A percentile compares a stretch with the other conserved stretches of the same genome.
Conservation (phyloP, 2,888 invertebrate genomes). For the Orchestes rusci region DNA sequence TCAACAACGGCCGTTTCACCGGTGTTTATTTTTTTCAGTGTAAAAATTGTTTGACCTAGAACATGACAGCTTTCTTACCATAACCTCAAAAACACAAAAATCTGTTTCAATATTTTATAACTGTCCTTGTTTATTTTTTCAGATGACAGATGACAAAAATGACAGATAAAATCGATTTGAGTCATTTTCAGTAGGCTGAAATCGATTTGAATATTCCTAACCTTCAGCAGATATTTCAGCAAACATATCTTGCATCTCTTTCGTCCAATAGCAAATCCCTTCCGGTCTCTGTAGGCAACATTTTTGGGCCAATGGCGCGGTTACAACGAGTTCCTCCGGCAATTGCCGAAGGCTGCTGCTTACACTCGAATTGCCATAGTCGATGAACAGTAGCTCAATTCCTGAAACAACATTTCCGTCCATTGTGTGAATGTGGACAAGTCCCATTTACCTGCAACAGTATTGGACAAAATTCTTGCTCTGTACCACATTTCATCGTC, state of each 20-base stretch:
- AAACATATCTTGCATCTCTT: constrained; percentile 58
- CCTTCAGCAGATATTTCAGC: constrained; percentile 59
- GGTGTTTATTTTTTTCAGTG: constrained; percentile 50
- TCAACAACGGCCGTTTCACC: constrained; percentile 60
- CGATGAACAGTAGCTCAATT: constrained; percentile 57
- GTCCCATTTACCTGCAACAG: constrained; percentile 48
- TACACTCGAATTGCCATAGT: constrained; percentile 62
- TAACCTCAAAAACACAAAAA: too few relatives aligned
- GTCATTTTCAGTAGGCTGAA: too few relatives aligned
- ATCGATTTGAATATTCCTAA: too few relatives aligned
- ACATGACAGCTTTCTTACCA: too few relatives aligned
- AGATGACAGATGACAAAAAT: not conserved
- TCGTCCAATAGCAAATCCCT: constrained; percentile 54
- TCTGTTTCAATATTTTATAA: too few relatives aligned
- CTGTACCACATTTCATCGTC: constrained; percentile 64
- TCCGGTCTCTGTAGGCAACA: constrained; percentile 51
- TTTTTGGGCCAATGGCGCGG: constrained; percentile 57
- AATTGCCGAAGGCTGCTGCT: constrained; percentile 54
- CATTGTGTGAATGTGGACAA: too few relatives aligned
- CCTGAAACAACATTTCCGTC: constrained; percentile 19
- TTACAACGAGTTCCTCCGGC: constrained; percentile 52
- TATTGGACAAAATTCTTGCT: constrained; percentile 51
- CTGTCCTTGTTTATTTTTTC: too few relatives aligned
- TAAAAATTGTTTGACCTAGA: constrained; percentile 53
- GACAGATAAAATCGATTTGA: not conserved